Evolutionary conservation across 2,113 vertebrate genomes (phyloP).

Genomic region (Ellobius talpinus): DNA sequence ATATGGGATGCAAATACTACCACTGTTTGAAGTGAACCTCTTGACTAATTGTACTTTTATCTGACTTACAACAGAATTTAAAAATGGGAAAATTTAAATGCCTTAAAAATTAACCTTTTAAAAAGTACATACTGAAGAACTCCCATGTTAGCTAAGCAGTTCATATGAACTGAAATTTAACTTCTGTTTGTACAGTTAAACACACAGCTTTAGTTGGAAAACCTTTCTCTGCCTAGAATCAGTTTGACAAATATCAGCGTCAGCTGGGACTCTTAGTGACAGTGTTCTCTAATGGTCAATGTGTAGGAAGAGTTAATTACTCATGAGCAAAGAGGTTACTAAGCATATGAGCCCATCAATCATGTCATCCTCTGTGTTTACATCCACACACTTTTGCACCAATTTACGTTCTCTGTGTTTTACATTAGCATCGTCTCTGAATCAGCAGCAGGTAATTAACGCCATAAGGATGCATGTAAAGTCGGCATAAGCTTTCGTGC

Average conservation of each 20-base stretch:
- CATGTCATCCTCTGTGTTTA: background rate
- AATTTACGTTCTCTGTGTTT: background rate
- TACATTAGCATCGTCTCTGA: constrained; percentile 19
- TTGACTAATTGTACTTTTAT: constrained; percentile 52
- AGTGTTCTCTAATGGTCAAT: background rate
- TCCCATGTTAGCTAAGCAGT: constrained; percentile 48
- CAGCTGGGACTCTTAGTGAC: background rate
- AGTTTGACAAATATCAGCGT: constrained; percentile 2
- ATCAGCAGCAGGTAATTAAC: constrained; percentile 32
- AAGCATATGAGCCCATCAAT: background rate
- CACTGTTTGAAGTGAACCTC: constrained; percentile 46
- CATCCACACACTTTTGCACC: background rate
- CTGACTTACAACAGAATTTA: constrained; percentile 56
- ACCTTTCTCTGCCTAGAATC: constrained; percentile 20
- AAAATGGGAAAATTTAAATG: constrained; percentile 38
- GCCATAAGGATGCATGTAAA: constrained; percentile 4
- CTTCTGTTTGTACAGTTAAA: constrained; percentile 49
- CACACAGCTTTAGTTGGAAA: constrained; percentile 40
- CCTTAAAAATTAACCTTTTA: constrained; percentile 36
- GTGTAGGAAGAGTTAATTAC: background rate
- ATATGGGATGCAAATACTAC: constrained; percentile 67
- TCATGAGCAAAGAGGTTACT: background rate
- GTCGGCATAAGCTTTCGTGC: background rate
- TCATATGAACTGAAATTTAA: constrained; percentile 46
- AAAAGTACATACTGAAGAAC: constrained; percentile 38